A percentile compares a stretch with the other conserved stretches of the same genome.
These are phyloP conservation scores for Entomyzon cyanotis DNA, from an alignment of 2,113 vertebrate species.

Conservation along the genomic window DNA sequence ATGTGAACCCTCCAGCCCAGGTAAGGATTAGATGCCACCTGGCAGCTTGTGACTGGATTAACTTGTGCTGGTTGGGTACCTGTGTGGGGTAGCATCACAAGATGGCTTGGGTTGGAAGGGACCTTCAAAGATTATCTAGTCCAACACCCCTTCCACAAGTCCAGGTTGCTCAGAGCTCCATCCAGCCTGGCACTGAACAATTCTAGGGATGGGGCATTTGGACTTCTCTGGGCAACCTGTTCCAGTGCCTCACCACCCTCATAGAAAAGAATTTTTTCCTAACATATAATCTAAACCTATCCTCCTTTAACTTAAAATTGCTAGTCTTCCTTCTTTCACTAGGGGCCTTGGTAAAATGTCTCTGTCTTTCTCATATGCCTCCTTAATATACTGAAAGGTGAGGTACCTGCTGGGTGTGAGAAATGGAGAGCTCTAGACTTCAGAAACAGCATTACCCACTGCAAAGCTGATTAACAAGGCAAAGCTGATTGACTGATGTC, in stretches of 20 bases:
- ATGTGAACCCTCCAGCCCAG: not conserved
- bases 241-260: not conserved
- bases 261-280: not conserved
- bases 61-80: not conserved
- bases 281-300: not conserved
- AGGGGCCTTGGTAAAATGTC: not conserved
- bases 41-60: not conserved
- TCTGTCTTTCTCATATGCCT: not conserved
- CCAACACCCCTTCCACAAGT: not conserved
- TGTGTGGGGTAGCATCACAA: rapidly evolving
- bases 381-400: not conserved
- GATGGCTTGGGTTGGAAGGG: not conserved
- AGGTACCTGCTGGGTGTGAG: not conserved
- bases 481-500: not conserved
- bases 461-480: not conserved
- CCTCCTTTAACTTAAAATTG: not conserved
- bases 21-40: not conserved
- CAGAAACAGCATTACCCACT: not conserved
- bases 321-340: not conserved
- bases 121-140: not conserved
- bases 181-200: not conserved
- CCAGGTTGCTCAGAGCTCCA: rapidly evolving
- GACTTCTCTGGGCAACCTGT: not conserved
- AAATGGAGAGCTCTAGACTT: not conserved
- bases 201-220: not conserved